phyloP scores from a whole-genome alignment of 2,888 invertebrate genomes.

The Scaptomyza flava region DNA sequence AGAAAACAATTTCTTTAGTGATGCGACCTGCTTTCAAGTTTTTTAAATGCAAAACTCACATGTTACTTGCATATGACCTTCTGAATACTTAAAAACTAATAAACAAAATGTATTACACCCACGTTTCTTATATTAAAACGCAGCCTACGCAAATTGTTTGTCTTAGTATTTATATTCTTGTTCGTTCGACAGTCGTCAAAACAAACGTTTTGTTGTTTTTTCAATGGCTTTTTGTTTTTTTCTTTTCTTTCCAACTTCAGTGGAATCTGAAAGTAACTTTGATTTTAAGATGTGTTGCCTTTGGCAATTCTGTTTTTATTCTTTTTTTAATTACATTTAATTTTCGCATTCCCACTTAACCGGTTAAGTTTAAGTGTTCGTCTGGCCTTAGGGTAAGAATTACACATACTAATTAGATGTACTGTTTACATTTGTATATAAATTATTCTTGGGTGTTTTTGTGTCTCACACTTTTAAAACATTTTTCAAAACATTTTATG shows the following conservation, averaged over 20 bases:
- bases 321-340: slow-evolving; percentile 62
- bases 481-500: slow-evolving; percentile 2
- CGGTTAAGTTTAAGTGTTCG: slow-evolving; percentile 54
- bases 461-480: neutral
- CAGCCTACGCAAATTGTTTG: slow-evolving; percentile 33
- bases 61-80: slow-evolving; percentile 16
- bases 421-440: neutral
- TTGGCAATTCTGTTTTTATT: slow-evolving; percentile 34
- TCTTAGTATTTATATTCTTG: slow-evolving; percentile 4
- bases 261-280: slow-evolving; percentile 26
- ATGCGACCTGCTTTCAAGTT: neutral
- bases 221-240: slow-evolving; percentile 1
- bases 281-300: slow-evolving; percentile 31
- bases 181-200: slow-evolving; percentile 1
- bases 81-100: slow-evolving; percentile 38
- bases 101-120: slow-evolving; percentile 27
- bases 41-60: neutral
- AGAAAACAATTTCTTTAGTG: neutral
- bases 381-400: slow-evolving; percentile 22
- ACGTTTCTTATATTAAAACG: slow-evolving; percentile 9
- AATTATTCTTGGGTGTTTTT: neutral
- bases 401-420: neutral
- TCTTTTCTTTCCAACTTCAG: neutral
- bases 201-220: slow-evolving; percentile 21
- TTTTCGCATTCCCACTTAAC: slow-evolving; percentile 43